These are phyloP conservation scores for Stegastes partitus DNA, from an alignment of 2,113 vertebrate species.

Conservation along the genomic window DNA sequence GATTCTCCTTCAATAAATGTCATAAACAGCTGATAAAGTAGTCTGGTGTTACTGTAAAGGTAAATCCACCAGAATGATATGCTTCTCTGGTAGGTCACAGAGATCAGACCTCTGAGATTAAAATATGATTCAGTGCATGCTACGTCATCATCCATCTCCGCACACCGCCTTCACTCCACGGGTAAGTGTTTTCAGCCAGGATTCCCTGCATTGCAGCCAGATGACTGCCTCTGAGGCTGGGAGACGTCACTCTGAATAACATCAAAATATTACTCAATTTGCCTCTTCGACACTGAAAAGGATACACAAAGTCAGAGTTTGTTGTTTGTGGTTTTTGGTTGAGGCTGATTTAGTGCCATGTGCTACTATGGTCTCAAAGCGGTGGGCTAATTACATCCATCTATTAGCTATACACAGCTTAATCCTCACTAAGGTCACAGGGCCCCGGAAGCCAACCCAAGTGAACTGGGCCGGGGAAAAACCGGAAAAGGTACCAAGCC, in stretches of 20 bases:
- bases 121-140: neutral
- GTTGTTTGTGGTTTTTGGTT: neutral
- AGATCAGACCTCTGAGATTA: neutral
- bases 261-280: slow-evolving; percentile 1
- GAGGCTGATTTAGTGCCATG: neutral
- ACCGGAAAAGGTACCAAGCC: too few species aligned
- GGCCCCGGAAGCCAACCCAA: too few species aligned
- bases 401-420: too few species aligned
- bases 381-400: too few species aligned
- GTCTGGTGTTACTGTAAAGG: neutral
- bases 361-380: neutral
- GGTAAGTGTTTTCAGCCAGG: neutral
- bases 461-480: too few species aligned
- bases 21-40: neutral
- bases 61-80: neutral
- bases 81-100: neutral
- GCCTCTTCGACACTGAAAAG: neutral
- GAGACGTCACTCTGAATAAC: neutral
- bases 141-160: neutral
- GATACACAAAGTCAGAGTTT: neutral
- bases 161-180: neutral
- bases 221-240: slow-evolving; percentile 10
- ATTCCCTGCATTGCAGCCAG: neutral
- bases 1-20: neutral
- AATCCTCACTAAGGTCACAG: too few species aligned